Evolutionary conservation across 2,888 invertebrate species (phyloP).

Genomic region (Agrilus mali): DNA sequence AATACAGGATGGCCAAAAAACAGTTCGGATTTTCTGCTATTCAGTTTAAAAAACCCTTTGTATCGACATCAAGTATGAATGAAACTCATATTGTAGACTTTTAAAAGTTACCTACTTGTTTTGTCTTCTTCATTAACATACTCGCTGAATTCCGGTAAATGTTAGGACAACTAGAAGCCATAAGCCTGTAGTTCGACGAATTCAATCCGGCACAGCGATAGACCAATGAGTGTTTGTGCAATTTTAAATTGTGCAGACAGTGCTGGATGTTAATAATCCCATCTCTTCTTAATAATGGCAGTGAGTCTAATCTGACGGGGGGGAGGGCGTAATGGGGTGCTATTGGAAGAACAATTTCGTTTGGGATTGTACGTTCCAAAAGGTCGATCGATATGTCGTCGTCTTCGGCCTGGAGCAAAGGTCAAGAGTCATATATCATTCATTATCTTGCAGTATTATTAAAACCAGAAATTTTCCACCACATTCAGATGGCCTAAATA

Average conservation of each 20-base stretch:
- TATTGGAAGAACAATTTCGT: conserved; percentile 1
- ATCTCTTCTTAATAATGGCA: conserved; percentile 39
- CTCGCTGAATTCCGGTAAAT: conserved; percentile 85
- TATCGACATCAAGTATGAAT: too few species aligned
- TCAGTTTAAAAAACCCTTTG: too few species aligned
- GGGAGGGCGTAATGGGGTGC: conserved; percentile 1
- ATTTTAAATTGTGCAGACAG: conserved; percentile 57
- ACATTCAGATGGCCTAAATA: neutral
- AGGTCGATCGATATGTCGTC: conserved; percentile 12
- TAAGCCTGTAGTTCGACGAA: conserved; percentile 64
- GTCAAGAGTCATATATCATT: neutral
- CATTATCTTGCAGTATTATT: too few species aligned
- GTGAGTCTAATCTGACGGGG: conserved; percentile 25
- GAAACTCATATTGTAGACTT: neutral
- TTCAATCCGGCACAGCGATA: conserved; percentile 78
- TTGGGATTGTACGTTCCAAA: conserved; percentile 11
- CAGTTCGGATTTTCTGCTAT: too few species aligned
- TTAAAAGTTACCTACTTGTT: conserved; percentile 43
- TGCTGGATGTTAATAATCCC: conserved; percentile 44
- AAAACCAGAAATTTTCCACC: too few species aligned
- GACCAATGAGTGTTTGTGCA: conserved; percentile 71
- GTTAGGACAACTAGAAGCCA: conserved; percentile 85
- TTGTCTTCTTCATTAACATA: conserved; percentile 61
- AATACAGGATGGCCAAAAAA: too few species aligned
- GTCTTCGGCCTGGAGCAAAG: conserved; percentile 18